These are phyloP conservation scores for Oreotrochilus melanogaster DNA, from an alignment of 2,113 vertebrate species.

Conservation along the genomic window DNA sequence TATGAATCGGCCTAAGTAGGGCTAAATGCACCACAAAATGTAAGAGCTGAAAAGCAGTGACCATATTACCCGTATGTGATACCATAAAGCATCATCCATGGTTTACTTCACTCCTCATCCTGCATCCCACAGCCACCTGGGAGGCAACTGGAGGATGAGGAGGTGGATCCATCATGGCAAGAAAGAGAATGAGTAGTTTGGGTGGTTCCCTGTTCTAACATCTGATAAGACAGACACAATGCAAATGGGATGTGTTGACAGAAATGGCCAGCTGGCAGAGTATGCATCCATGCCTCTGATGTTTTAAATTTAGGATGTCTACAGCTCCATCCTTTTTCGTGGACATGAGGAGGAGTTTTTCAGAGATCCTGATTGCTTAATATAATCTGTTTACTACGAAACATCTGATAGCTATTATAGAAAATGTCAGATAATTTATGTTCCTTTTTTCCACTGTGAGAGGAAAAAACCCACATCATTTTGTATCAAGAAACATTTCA, in stretches of 20 bases:
- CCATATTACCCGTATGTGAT: neutral
- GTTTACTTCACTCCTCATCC: neutral
- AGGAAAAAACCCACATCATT: neutral
- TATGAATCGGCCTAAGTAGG: accelerated
- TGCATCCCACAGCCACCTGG: neutral
- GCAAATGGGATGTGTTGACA: neutral
- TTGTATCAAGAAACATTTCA: conserved; percentile 1
- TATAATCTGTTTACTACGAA: neutral
- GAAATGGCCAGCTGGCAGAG: conserved; percentile 35
- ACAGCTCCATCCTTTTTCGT: neutral
- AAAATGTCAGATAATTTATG: conserved; percentile 49
- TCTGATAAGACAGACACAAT: neutral
- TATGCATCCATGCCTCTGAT: neutral
- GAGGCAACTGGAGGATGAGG: neutral
- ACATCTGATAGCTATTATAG: conserved; percentile 43
- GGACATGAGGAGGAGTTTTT: neutral
- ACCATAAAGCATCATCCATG: accelerated
- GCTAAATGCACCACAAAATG: neutral
- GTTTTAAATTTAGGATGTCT: conserved; percentile 16
- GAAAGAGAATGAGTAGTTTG: neutral
- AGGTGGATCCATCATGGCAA: accelerated
- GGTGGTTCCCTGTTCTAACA: neutral
- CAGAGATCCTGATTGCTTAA: conserved; percentile 4
- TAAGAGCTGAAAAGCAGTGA: neutral
- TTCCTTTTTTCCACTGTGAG: neutral